Percentiles rank a stretch among this genome's conserved stretches.
These are phyloP conservation scores for Heterotilapia buettikoferi DNA, from an alignment of 2,113 vertebrate genomes.

Conservation along the genomic window DNA sequence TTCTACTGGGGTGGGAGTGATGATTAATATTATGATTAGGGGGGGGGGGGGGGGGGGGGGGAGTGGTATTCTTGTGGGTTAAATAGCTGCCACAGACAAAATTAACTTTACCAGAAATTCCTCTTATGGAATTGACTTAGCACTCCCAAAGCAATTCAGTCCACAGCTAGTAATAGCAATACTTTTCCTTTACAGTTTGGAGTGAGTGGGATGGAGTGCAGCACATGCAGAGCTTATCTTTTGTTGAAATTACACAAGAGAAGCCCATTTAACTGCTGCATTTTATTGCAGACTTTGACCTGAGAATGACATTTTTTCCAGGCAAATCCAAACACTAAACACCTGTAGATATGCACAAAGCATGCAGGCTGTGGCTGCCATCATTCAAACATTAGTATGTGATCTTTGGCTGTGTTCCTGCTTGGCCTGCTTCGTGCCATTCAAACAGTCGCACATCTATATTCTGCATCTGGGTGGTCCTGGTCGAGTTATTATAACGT, in stretches of 20 bases:
- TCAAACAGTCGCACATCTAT: constrained; percentile 38
- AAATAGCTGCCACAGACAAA: not conserved
- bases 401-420: constrained; percentile 39
- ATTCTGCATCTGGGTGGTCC: constrained; percentile 55
- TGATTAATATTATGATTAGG: too few species aligned
- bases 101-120: not conserved
- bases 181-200: not conserved
- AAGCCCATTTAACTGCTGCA: not conserved
- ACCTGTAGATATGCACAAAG: constrained; percentile 34
- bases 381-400: constrained; percentile 24
- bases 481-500: constrained; percentile 33
- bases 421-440: constrained; percentile 11
- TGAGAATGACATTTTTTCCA: not conserved
- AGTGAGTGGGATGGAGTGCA: not conserved
- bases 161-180: not conserved
- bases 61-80: not conserved
- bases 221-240: not conserved
- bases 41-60: not conserved
- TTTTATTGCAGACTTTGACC: not conserved
- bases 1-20: too few species aligned
- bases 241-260: constrained; percentile 21
- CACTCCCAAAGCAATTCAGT: not conserved
- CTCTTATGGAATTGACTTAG: not conserved
- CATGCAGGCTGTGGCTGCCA: not conserved
- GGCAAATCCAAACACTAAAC: constrained; percentile 33